phyloP scores from a whole-genome alignment of 2,113 vertebrate genomes.

The Rhagologus leucostigma region DNA sequence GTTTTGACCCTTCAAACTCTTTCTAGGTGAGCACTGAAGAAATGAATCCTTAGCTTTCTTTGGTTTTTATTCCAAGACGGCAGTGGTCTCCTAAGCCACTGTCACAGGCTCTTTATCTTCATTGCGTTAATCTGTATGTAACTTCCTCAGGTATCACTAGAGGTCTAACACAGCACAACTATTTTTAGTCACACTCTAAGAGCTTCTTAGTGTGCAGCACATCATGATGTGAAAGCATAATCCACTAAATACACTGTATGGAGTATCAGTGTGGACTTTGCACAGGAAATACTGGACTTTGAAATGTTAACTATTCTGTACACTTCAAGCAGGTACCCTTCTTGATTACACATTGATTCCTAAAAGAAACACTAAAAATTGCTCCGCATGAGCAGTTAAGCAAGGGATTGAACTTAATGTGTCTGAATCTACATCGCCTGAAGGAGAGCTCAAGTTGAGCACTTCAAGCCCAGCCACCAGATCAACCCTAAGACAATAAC shows the following conservation, averaged over 20 bases:
- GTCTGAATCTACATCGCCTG: background rate
- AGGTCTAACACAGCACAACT: background rate
- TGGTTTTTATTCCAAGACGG: background rate
- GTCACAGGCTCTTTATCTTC: background rate
- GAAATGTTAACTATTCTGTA: background rate
- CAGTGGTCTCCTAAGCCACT: background rate
- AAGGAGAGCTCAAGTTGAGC: background rate
- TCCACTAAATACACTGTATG: background rate
- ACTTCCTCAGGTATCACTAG: background rate
- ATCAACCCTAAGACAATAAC: background rate
- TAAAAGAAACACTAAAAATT: background rate
- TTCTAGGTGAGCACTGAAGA: background rate
- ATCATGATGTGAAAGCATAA: background rate
- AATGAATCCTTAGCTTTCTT: background rate
- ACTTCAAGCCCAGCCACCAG: background rate
- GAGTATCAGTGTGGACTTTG: background rate
- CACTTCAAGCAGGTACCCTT: accelerated
- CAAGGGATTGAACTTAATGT: background rate
- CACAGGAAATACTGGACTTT: background rate
- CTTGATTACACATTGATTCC: background rate
- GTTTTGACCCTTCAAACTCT: background rate
- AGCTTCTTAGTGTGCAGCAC: background rate
- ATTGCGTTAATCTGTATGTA: background rate
- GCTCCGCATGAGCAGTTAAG: background rate
- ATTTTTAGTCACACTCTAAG: background rate